These are phyloP conservation scores for Isaurus tuberculatus DNA, from an alignment of 92 coral and sea anemone genomes.

Conservation along the genomic window DNA sequence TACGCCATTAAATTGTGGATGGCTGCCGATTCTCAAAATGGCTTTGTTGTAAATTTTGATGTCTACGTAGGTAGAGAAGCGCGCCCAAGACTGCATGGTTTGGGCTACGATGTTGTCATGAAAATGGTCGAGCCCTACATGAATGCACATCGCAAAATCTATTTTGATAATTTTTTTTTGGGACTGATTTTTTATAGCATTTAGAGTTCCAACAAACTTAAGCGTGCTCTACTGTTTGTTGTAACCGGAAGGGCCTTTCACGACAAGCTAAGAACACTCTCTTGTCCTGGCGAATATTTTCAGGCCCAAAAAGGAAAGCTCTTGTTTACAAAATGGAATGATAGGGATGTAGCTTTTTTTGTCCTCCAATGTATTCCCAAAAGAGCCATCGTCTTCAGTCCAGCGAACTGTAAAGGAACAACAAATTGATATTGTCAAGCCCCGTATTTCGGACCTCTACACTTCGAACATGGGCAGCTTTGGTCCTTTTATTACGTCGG, in stretches of 20 bases:
- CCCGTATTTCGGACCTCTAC: slow-evolving; percentile 25
- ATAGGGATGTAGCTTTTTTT: slow-evolving; percentile 54
- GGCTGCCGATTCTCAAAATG: slow-evolving; percentile 69
- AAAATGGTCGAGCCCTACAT: slow-evolving; percentile 56
- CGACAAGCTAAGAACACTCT: slow-evolving; percentile 52
- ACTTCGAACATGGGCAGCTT: slow-evolving; percentile 49
- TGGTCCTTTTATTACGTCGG: slow-evolving; percentile 55
- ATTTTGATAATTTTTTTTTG: slow-evolving; percentile 10
- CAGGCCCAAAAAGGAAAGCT: slow-evolving; percentile 56
- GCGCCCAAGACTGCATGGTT: slow-evolving; percentile 47
- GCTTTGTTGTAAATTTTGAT: slow-evolving; percentile 64
- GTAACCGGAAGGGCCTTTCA: slow-evolving; percentile 61
- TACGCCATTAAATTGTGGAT: slow-evolving; percentile 78
- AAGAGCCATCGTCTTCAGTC: slow-evolving; percentile 46
- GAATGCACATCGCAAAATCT: slow-evolving; percentile 59
- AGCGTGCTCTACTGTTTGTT: slow-evolving; percentile 67
- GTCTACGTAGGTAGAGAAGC: slow-evolving; percentile 70
- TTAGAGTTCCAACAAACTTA: slow-evolving; percentile 58
- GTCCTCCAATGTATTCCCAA: slow-evolving; percentile 55
- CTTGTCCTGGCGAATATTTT: slow-evolving; percentile 36
- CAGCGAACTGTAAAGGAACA: slow-evolving; percentile 28
- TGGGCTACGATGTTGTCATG: slow-evolving; percentile 74
- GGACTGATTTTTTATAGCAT: slow-evolving; percentile 43
- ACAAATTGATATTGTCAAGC: slow-evolving; percentile 42
- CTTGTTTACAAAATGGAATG: slow-evolving; percentile 56